Base-by-base conservation (phyloP, 1,140 invertebrate species). In the Parapsyche elsis region DNA sequence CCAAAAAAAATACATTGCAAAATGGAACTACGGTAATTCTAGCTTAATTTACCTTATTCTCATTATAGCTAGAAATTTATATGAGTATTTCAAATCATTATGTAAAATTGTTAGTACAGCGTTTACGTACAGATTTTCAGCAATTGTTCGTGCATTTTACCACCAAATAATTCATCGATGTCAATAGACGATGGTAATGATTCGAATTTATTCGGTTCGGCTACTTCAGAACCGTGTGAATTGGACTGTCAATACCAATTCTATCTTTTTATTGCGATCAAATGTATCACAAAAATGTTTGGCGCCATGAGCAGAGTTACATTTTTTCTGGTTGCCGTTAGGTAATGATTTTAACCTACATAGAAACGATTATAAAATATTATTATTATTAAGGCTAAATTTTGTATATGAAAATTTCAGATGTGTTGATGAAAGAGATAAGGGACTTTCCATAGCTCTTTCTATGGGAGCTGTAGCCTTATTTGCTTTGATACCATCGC, bases 401-500 rank as follows among this genome's bases (percentile, higher is more conserved):
- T 38, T 38, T 38, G 30, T 67, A 7, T 61, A 16, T 61, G 21
- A 16, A 67, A 71, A 77, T 85, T 86, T 26, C 81, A 89, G 92
- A 84, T 93, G 92, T 84, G 92, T 94, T 0, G 92, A 92, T 0
- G 92, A 93, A 82, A 92, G 92, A 84, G 93, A 94, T 84, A 94
- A 93, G 84, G 88, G 92, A 0, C 91, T 93, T 0, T 91, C 93
- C 0, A 92, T 93, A 91, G 92, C 92, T 45, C 91, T 93, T 74
- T 90, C 91, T 57, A 86, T 93, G 81, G 92, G 90, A 81, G 87
- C 93, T 67, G 91, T 92, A 89, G 92, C 92, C 30, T 87, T 94
- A 71, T 91, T 93, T 70, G 92, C 92, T n/a, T 93, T 93, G 76
- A 93, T 94, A 83, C 93, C 93, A 0, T 92, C 92, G 49, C 93